Percentiles rank a stretch among this genome's conserved stretches.
These are phyloP conservation scores for Bombus pyrosoma DNA, from an alignment of 1,140 invertebrate species.

Conservation along the genomic window DNA sequence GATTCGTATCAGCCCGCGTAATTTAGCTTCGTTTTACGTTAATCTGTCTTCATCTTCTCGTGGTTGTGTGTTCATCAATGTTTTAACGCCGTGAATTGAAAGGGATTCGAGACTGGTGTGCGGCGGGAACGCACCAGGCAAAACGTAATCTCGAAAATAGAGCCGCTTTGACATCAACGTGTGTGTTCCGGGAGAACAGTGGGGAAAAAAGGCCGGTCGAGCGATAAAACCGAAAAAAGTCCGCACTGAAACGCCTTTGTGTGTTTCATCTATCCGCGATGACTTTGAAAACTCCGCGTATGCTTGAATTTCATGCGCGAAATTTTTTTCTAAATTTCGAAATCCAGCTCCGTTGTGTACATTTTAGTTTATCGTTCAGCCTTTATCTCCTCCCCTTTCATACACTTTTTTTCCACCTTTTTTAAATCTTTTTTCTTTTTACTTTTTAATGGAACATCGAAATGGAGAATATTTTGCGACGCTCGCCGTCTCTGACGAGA, in stretches of 20 bases:
- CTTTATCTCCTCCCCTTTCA: neutral
- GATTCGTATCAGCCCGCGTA: neutral
- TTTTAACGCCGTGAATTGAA: slow-evolving; percentile 7
- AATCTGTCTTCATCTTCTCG: neutral
- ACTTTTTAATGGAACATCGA: neutral
- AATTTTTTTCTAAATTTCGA: neutral
- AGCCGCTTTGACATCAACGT: slow-evolving; percentile 26
- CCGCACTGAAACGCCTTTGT: slow-evolving; percentile 10
- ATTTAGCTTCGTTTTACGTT: neutral
- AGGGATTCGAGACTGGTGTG: neutral
- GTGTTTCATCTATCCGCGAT: neutral
- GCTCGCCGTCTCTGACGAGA: too few species aligned
- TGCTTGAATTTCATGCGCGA: neutral
- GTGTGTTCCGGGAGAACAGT: too few species aligned
- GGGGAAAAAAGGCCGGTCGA: neutral
- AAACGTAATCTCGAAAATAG: slow-evolving; percentile 45
- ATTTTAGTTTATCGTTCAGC: neutral
- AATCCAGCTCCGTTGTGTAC: neutral
- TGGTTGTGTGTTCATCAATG: neutral
- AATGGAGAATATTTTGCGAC: neutral
- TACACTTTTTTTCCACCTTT: neutral
- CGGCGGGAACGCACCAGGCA: neutral
- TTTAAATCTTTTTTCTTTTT: neutral
- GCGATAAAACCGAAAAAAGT: slow-evolving; percentile 23
- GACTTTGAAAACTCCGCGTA: neutral